Evolutionary conservation across 2,797 vertebrate genomes (phyloP).

Genomic region (Triplophysa bombifrons): DNA sequence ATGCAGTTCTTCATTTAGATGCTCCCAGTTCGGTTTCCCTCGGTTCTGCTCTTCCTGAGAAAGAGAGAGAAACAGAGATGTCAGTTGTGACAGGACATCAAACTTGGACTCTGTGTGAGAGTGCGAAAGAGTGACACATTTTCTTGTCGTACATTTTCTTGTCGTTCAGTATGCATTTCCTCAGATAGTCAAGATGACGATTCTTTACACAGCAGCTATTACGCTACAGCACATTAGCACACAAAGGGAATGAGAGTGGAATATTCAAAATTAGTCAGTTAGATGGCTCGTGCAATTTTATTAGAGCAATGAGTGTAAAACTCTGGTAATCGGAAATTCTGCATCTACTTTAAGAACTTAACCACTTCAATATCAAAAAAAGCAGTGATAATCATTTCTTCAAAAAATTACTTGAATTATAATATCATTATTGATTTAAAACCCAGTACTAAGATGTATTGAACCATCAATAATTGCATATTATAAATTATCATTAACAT

Average conservation of each 20-base stretch:
- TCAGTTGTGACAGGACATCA: conserved; percentile 33
- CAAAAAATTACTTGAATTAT: too few relatives aligned
- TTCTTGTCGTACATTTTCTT: conserved; percentile 2
- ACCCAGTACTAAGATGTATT: too few relatives aligned
- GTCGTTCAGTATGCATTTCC: conserved; percentile 10
- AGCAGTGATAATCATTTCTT: too few relatives aligned
- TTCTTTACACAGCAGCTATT: conserved; percentile 3
- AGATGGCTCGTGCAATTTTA: background rate
- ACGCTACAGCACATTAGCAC: background rate
- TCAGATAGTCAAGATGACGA: background rate
- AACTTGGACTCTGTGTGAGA: conserved; percentile 24
- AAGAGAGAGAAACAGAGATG: conserved; percentile 16
- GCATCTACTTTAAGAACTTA: too few relatives aligned
- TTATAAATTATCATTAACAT: too few relatives aligned
- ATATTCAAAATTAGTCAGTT: conserved; percentile 11
- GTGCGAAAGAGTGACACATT: conserved; percentile 24
- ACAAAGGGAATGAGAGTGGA: background rate
- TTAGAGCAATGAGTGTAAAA: background rate
- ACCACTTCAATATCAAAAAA: too few relatives aligned
- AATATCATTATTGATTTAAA: too few relatives aligned
- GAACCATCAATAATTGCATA: too few relatives aligned
- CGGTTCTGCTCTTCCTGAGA: conserved; percentile 84
- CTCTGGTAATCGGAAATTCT: too few relatives aligned
- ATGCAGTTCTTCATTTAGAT: conserved; percentile 85
- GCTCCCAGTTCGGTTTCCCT: conserved; percentile 87